These are phyloP conservation scores for Ypsolopha scabrella DNA, from an alignment of 2,888 invertebrate genomes.

Conservation along the genomic window DNA sequence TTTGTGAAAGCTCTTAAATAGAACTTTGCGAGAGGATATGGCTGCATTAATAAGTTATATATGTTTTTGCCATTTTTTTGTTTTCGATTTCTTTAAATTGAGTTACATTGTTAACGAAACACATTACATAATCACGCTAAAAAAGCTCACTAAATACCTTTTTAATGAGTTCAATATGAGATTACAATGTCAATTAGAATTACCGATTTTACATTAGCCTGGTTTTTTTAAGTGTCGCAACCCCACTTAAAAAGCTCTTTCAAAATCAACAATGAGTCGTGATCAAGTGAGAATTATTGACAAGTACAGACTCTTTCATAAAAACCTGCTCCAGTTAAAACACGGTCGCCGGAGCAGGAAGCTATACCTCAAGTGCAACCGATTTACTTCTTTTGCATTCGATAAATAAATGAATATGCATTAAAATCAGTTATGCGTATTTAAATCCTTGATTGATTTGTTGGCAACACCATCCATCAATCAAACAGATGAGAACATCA, in stretches of 20 bases:
- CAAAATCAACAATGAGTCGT: no score
- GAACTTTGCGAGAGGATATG: no score
- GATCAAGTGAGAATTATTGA: not conserved
- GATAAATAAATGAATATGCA: not conserved
- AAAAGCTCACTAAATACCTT: not conserved
- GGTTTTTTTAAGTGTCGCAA: no score
- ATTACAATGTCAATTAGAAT: no score
- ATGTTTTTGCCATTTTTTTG: not conserved
- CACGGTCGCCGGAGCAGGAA: slow-evolving; percentile 3
- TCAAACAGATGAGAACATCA: not conserved
- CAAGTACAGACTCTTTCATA: not conserved
- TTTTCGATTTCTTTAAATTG: not conserved
- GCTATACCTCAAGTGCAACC: slow-evolving; percentile 3
- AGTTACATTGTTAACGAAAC: not conserved
- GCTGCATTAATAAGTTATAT: not conserved
- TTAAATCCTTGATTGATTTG: not conserved
- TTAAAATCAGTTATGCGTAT: not conserved
- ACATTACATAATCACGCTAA: not conserved
- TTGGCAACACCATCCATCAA: not conserved
- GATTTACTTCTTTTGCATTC: slow-evolving; percentile 3
- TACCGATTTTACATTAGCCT: no score
- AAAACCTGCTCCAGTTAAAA: slow-evolving; percentile 4
- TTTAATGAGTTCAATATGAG: no score
- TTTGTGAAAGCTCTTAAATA: no score
- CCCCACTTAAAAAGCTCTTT: no score